Evolutionary conservation across 2,888 invertebrate species (phyloP), one percentile per base, ranked within the genome.

Genomic region (Chymomyza fuscimana): DNA sequence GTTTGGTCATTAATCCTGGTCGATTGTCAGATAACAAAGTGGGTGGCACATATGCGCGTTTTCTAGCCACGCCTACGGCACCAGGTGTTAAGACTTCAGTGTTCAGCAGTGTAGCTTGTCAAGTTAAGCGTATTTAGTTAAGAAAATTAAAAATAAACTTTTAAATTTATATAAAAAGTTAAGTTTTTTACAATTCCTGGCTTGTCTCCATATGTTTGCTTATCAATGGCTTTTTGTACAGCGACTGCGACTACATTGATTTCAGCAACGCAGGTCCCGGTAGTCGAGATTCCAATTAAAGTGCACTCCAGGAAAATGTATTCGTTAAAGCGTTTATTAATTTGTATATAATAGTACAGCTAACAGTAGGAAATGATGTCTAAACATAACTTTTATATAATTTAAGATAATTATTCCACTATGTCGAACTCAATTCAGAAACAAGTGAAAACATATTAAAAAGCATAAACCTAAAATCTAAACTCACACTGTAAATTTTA

Each of bases 1-100:
- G 96, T 82, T 92, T 97, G 40, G 95, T 96, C 12, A 93, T 98
- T 22, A 98, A 98, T 93, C 97, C 98, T 0, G 97, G 97, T 80
- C 94, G 95, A 71, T 90, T 98, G 66, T 93, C 95, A 0, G 97
- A 97, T 90, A 95, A 95, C 40, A 84, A 84, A 1, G 94, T 93
- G 32, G 96, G 95, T 5, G 97, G 97, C 60, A 95, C 96, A 0
- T 98, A 95, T 92, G 95, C 95, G 0, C 93, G 95, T 32, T 90
- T 97, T 1, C 92, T 94, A 67, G 90, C 97, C 19, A 89, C 91
- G 67, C 92, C 91, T 65, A 89, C 89, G 75, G 91, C 81, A 71
- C 89, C 90, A 51, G 88, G 87, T 25, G 82, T 85, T 2, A 81
- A 88, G 54, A 83, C 84, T 6, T 91, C 89, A 67, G 80, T 92